Evolutionary conservation across 2,113 vertebrate species (phyloP), one percentile per base, ranked within the genome.

Genomic region (Coregonus clupeaformis): DNA sequence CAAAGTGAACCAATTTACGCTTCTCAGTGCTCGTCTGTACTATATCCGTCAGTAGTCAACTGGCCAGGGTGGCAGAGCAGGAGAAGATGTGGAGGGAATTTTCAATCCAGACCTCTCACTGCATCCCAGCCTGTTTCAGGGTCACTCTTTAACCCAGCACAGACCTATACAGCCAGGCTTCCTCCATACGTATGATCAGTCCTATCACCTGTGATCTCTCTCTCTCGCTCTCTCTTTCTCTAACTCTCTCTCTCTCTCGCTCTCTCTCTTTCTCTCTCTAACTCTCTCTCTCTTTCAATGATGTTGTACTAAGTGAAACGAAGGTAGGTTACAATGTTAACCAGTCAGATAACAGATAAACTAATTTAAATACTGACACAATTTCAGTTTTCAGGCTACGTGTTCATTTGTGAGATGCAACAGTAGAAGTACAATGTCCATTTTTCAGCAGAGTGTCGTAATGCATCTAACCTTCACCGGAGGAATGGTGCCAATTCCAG

Each of bases 1-100:
- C 76, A 89, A 90, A 86, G 86, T 84, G 65, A 87, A 82, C 69
- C 84, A 83, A 83, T 84, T 90, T 85, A 81, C 72, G 70, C 60
- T 76, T 75, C 32, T 78, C 36, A 42, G 36, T 42, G 9, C 69
- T 69, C 77, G 57, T 70, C 75, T 32, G 59, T 71, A 80, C 74
- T 75, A 77, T 72, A 83, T 76, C 74, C 77, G 81, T 73, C 69
- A 79, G 71, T 68, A 72, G 72, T 72, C 70, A 81, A 68, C 62
- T 77, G 69, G 71, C 73, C 71, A 69, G 74, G 71, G 77, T 77
- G 75, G 67, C 64, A 72, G 68, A 80, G 80, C 74, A 73, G 69
- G 64, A 60, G 60, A 71, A 24, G 49, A 81, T 78, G 83, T 77
- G 77, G 25, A 24, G 72, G 47, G 81, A 85, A 83, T 87, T 79